Base-by-base conservation (phyloP, 2,797 vertebrate species). In the Typhlichthys eigenmanni region DNA sequence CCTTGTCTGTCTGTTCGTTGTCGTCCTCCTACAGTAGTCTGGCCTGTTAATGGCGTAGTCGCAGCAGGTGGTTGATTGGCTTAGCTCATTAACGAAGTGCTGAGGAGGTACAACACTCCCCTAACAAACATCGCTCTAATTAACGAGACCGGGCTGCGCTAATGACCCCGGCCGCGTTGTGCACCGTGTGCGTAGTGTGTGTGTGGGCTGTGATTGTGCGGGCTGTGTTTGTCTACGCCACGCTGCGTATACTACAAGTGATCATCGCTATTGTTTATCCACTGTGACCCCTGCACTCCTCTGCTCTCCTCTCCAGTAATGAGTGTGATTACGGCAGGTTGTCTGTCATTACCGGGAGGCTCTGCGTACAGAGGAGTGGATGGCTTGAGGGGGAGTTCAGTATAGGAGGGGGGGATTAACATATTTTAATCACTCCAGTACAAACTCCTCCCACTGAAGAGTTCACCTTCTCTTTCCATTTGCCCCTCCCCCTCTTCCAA, bases 31-130 rank as follows among this genome's bases (percentile, higher is more conserved):
- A 24, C 24, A 24, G 24, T 24, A 13, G 71, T 72, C 69, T 61
- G 60, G 65, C 80, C 82, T 68, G 79, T 83, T 87, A 81, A 79
- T 67, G 62, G 79, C 78, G 71, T 62, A 74, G 76, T 79, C 87
- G 72, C 87, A 78, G 87, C 88, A 90, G 88, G 86, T 86, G 83
- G 85, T 71, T 88, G 88, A 88, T 83, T 88, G 85, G 85, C 83
- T 87, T 77, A 85, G 82, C 79, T 89, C 88, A 89, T 89, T 89
- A 87, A 78, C 73, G 85, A 88, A 87, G 80, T 83, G 87, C 84
- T 88, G 83, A 89, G 84, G 80, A 88, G 85, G 84, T 88, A 87
- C 72, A 80, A 84, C 75, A 83, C 64, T 76, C 58, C 74, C 55
- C 79, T 81, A 73, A 86, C 74, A 76, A 88, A 87, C 81, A 84